Base-by-base conservation (phyloP, 1,140 invertebrate genomes). In the Laodelphax striatellus region DNA sequence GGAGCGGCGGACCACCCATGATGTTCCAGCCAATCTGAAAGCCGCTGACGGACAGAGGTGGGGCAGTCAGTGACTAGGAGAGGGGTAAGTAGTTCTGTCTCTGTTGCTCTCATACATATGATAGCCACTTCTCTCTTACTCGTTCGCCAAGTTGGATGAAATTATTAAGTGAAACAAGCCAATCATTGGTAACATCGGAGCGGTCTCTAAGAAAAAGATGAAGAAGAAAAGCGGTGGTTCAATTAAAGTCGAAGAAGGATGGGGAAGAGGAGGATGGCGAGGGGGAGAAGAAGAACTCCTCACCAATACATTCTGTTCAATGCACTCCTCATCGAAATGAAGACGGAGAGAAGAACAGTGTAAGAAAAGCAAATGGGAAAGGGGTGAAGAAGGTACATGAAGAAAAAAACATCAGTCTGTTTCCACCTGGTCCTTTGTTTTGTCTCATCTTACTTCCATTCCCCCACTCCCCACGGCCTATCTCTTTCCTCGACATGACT, bases 81-180 rank as follows among this genome's bases (percentile, higher is more conserved):
- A 22, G 46, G 21, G 16, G 21, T 50, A 19, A 50, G 5, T 50
- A 50, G 16, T 22, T 50, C 11, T 50, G 21, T 50, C 46, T 50
- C 21, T 16, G 4, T 38, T 9, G 1, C 2, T 5, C 34, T 9
- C 34, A 38, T 38, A 9, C 34, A 50, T 10, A 1, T 19, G 4
- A 50, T 50, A 50, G 4, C 46, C 5, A 10, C 11, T 22, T 50
- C 21, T 17, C 6, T 50, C 46, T 17, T 10, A 50, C 46, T 50
- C 46, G 46, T 50, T 50, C 16, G 16, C 46, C 16, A 19, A 50
- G 16, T 50, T 22, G 16, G 46, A 50, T 50, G 46, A 50, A 50
- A 50, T 50, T 50, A 50, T 50, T 50, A 50, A 50, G 16, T 50
- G 46, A 50, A 50, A 50, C 46, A 50, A 50, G 46, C 46, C 46